Evolutionary conservation across 1,140 invertebrate species (phyloP).

Genomic region (Calosoma granatense): DNA sequence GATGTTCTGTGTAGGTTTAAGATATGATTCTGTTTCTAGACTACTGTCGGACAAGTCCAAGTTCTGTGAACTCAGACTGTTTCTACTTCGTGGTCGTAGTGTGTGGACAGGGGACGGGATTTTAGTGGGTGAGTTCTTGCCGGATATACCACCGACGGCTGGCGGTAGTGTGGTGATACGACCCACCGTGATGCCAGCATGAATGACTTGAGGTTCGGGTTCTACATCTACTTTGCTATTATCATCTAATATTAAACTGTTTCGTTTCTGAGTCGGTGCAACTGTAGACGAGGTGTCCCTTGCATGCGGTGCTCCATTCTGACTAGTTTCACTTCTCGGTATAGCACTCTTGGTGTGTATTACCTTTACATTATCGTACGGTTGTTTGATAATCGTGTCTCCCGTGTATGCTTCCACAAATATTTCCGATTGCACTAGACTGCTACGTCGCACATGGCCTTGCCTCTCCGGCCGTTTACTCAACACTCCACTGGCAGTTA

Average conservation of each 20-base stretch:
- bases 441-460: constrained; percentile 34
- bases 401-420: constrained; percentile 30
- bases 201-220: background rate
- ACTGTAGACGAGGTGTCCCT: background rate
- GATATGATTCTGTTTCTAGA: constrained; percentile 51
- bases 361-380: background rate
- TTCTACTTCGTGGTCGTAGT: constrained; percentile 38
- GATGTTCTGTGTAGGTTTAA: constrained; percentile 55
- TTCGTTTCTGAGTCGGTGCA: background rate
- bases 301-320: background rate
- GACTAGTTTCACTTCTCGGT: background rate
- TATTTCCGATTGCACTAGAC: constrained; percentile 43
- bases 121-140: constrained; percentile 39
- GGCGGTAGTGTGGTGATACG: constrained; percentile 30
- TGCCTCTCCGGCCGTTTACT: constrained; percentile 26
- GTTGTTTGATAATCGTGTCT: constrained; percentile 9
- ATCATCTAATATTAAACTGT: background rate
- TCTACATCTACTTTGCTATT: background rate
- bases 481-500: constrained; percentile 32
- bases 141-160: constrained; percentile 21
- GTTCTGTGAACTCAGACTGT: constrained; percentile 31
- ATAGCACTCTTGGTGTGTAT: background rate
- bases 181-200: constrained; percentile 18
- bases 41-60: constrained; percentile 34
- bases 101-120: constrained; percentile 49